Evolutionary conservation across 2,888 invertebrate genomes (phyloP).

Genomic region (Eledone cirrhosa): DNA sequence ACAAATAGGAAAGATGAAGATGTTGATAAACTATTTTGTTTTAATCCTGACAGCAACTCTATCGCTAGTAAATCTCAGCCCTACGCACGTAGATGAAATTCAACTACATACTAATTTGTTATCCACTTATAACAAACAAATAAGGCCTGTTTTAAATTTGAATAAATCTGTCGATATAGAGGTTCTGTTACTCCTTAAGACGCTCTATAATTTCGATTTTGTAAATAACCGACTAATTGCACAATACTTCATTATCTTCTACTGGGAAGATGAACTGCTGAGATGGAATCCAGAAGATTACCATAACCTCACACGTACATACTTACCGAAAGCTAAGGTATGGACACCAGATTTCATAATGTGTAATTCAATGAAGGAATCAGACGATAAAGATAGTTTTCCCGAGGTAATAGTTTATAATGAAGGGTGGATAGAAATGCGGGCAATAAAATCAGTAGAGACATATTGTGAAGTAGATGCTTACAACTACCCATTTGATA

Average conservation of each 20-base stretch:
- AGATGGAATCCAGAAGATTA: conserved; percentile 7
- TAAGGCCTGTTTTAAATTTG: neutral
- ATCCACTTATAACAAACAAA: neutral
- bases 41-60: no score
- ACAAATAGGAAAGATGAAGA: no score
- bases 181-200: neutral
- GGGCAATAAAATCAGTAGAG: neutral
- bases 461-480: neutral
- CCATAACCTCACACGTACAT: neutral
- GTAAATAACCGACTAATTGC: neutral
- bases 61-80: no score
- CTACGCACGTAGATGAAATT: no score
- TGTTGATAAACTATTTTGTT: no score
- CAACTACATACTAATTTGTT: neutral
- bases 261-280: conserved; percentile 26
- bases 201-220: neutral
- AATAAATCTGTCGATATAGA: neutral
- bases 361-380: neutral
- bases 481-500: neutral
- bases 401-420: neutral
- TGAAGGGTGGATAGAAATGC: neutral
- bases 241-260: neutral
- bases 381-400: no score
- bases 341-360: neutral
- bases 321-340: neutral